Percentiles rank a stretch among this genome's conserved stretches.
phyloP scores from a whole-genome alignment of 2,797 vertebrate species.

The Phoebastria nigripes region DNA sequence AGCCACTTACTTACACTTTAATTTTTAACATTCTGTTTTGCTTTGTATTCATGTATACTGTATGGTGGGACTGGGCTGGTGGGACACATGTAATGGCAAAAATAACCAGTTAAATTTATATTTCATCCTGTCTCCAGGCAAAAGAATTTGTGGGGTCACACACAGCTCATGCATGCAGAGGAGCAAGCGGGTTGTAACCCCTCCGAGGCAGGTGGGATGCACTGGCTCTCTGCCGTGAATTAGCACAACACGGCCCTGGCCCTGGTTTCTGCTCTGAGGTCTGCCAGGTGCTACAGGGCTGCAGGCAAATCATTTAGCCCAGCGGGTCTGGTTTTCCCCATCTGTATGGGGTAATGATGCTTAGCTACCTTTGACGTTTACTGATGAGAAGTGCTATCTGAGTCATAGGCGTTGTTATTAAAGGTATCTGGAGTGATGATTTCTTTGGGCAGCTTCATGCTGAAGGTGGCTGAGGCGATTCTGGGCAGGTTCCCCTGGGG shows the following conservation, averaged over 20 bases:
- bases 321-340: conserved; percentile 40
- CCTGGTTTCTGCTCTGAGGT: conserved; percentile 28
- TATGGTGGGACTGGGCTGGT: not conserved
- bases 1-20: not conserved
- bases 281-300: conserved; percentile 29
- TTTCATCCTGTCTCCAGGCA: not conserved
- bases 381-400: conserved; percentile 4
- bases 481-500: not conserved
- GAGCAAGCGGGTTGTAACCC: not conserved
- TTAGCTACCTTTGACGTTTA: not conserved
- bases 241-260: not conserved
- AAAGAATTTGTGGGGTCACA: not conserved
- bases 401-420: not conserved
- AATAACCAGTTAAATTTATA: not conserved
- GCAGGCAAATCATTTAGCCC: conserved; percentile 49
- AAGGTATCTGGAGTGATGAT: not conserved
- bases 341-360: conserved; percentile 27
- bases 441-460: not conserved
- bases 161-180: not conserved
- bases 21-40: not conserved
- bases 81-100: not conserved
- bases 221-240: not conserved
- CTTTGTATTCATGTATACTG: not conserved
- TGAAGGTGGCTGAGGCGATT: not conserved
- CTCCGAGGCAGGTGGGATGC: not conserved